These are phyloP conservation scores for Platyura marginata DNA, from an alignment of 1,140 invertebrate species.

Conservation along the genomic window DNA sequence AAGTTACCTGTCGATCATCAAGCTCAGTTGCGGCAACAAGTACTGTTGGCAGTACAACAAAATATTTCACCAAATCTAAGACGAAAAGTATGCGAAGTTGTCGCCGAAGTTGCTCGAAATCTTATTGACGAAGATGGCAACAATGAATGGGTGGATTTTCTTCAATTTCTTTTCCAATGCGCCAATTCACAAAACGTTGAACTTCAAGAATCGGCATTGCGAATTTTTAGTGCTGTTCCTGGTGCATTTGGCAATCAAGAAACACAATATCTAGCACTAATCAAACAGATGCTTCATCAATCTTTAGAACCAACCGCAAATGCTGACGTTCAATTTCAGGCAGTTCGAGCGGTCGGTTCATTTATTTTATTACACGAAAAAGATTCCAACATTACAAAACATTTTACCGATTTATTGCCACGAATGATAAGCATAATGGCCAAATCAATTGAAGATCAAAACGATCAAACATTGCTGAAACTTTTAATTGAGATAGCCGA, in stretches of 20 bases:
- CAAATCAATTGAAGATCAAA: conserved; percentile 55
- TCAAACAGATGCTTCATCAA: conserved; percentile 84
- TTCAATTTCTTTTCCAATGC: conserved; percentile 92
- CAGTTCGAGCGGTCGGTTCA: conserved; percentile 65
- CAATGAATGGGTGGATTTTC: conserved; percentile 92
- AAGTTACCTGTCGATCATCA: conserved; percentile 67
- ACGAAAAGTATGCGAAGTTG: conserved; percentile 83
- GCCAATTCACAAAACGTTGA: conserved; percentile 61
- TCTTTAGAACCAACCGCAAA: conserved; percentile 51
- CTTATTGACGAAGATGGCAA: conserved; percentile 92
- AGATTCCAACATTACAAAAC: conserved; percentile 67
- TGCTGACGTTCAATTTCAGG: conserved; percentile 59
- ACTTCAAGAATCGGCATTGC: conserved; percentile 83
- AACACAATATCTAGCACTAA: conserved; percentile 74
- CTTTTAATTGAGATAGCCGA: conserved; percentile 86
- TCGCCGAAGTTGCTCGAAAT: conserved; percentile 86
- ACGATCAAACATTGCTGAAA: conserved; percentile 83
- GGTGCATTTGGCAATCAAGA: conserved; percentile 95
- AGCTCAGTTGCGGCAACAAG: conserved; percentile 64
- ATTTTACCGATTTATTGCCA: conserved; percentile 70
- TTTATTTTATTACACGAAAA: conserved; percentile 85
- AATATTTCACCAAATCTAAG: conserved; percentile 61
- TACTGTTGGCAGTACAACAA: conserved; percentile 64
- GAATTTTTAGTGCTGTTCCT: conserved; percentile 90
- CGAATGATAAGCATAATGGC: conserved; percentile 44